Evolutionary conservation across 2,888 invertebrate species (phyloP), one percentile per base, ranked within the genome.

Genomic region (Coelogynopora nodosa): DNA sequence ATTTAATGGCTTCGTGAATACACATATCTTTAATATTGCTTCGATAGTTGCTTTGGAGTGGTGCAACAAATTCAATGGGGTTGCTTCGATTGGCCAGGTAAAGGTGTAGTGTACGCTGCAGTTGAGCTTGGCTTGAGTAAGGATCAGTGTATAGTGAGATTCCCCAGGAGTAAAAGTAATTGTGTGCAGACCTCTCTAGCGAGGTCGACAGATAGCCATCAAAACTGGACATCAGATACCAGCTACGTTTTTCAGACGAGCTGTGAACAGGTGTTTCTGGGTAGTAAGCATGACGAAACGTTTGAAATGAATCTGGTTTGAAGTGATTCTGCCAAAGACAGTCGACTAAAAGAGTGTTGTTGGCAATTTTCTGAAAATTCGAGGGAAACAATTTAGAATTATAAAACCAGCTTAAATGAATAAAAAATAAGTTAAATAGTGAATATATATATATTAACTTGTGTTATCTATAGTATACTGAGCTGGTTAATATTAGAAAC

Each of bases 271-370:
- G 74, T 13, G 2, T 74, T 26, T 74, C 74, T 5, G 74, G 74
- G 23, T 74, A 74, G 74, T 74, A 74, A 74, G 74, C 74, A 26
- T 74, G 74, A 74, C 23, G 74, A 74, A 74, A 74, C 2, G 74
- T 74, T 26, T 74, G 74, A 26, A n/a, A 74, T 10, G 74, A 74
- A 23, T 74, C 74, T 2, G 27, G 23, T 23, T 26, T 74, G 74
- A 74, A 74, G 74, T 74, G 74, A 74, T 74, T 74, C 23, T 74
- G 74, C 74, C 74, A 74, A 5, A 74, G 23, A 74, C 74, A 74
- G 74, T 74, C 74, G 18, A 74, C 74, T 26, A 74, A 26, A 5
- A 74, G 74, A 74, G 74, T 74, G 27, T 74, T 74, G 27, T 74
- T 26, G 23, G 23, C 23, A 2, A 74, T 10, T 23, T 74, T 74